Percentiles rank a stretch among this genome's conserved stretches.
phyloP scores from a whole-genome alignment of 2,113 vertebrate species.

The Indicator maculatus region DNA sequence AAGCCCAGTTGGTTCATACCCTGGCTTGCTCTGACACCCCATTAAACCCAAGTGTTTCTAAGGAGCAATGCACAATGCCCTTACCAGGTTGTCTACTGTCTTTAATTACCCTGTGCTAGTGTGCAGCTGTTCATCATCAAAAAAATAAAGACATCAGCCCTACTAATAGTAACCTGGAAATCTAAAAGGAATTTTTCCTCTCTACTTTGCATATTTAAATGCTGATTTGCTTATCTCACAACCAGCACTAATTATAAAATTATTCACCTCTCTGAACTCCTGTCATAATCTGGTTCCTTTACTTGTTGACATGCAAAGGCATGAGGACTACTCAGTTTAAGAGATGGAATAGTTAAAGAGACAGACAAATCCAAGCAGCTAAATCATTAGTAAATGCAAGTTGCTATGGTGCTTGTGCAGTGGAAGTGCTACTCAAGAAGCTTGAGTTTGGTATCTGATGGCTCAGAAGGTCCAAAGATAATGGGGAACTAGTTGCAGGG shows the following conservation, averaged over 20 bases:
- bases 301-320: constrained; percentile 36
- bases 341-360: not conserved
- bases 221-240: constrained; percentile 35
- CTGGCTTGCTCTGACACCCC: not conserved
- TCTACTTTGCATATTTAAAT: not conserved
- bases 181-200: not conserved
- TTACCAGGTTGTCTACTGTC: constrained; percentile 25
- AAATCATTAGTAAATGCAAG: not conserved
- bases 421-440: not conserved
- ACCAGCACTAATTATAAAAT: constrained; percentile 24
- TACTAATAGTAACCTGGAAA: not conserved
- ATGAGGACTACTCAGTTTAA: constrained; percentile 23
- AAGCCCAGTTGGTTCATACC: constrained; percentile 18
- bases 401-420: not conserved
- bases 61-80: constrained; percentile 5
- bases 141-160: constrained; percentile 8
- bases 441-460: not conserved
- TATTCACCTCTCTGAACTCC: constrained; percentile 61
- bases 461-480: not conserved
- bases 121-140: not conserved
- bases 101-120: constrained; percentile 31
- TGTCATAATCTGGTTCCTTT: constrained; percentile 30
- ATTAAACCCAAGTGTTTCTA: constrained; percentile 49
- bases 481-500: not conserved
- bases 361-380: not conserved